Conservation (phyloP, 1,140 invertebrate species). For the Cotesia chilonis region DNA sequence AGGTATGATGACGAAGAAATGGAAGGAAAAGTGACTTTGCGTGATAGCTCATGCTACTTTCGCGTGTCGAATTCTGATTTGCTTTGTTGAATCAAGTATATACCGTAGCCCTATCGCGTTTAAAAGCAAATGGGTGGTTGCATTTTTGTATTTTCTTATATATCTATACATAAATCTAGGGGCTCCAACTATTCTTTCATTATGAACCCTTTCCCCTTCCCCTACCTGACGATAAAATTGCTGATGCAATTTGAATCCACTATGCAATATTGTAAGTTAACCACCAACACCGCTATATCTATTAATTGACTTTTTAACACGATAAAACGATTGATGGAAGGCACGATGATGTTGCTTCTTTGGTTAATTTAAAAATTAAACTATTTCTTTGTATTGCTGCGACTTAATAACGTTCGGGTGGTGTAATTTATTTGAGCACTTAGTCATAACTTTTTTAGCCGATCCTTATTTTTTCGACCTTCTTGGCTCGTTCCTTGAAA, state of each 20-base stretch:
- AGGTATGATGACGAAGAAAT: constrained; percentile 1
- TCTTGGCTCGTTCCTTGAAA: too few relatives aligned
- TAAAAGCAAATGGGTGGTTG: constrained; percentile 46
- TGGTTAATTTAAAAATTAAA: background rate
- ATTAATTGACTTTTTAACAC: constrained; percentile 21
- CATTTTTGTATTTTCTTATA: constrained; percentile 38
- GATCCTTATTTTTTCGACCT: too few relatives aligned
- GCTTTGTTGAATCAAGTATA: constrained; percentile 66
- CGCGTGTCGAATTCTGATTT: constrained; percentile 66
- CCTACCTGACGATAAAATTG: background rate
- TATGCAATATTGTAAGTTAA: constrained; percentile 2
- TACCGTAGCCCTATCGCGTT: constrained; percentile 39
- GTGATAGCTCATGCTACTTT: constrained; percentile 61
- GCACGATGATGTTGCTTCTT: background rate
- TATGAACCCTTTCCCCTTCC: constrained; percentile 38
- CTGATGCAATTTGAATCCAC: constrained; percentile 23
- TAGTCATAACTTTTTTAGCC: too few relatives aligned
- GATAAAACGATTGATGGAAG: background rate
- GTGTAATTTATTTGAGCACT: too few relatives aligned
- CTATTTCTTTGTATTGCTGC: background rate
- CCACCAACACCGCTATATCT: background rate
- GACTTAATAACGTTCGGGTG: background rate
- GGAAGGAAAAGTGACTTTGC: constrained; percentile 51
- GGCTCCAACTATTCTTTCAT: constrained; percentile 30
- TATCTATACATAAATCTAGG: constrained; percentile 34